These are phyloP conservation scores for Triplophysa bombifrons DNA, from an alignment of 2,797 vertebrate species.

Conservation along the genomic window DNA sequence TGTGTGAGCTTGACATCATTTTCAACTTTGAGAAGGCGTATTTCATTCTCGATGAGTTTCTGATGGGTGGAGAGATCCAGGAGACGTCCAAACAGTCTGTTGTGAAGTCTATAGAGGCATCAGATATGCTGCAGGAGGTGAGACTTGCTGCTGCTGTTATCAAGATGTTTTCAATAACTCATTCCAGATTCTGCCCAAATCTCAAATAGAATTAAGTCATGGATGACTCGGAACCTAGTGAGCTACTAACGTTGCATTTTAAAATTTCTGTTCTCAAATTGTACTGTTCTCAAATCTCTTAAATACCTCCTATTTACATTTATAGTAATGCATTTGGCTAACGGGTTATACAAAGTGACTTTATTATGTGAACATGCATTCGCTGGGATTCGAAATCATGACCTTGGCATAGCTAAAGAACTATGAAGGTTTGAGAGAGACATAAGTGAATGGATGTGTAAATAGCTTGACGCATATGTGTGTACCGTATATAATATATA, in stretches of 20 bases:
- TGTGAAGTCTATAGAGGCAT: constrained; percentile 89
- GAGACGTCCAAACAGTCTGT: constrained; percentile 94
- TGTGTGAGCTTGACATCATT: constrained; percentile 97
- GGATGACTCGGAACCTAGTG: too few species aligned
- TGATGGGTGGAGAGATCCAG: constrained; percentile 94
- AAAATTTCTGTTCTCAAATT: neutral
- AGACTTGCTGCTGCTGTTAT: constrained; percentile 51
- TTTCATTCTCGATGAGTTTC: constrained; percentile 98
- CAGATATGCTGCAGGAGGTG: constrained; percentile 98
- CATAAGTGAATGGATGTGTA: neutral
- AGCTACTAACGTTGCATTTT: too few species aligned
- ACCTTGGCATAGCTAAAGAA: neutral
- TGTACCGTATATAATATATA: neutral
- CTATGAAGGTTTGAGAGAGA: neutral
- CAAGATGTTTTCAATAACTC: neutral
- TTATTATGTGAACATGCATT: neutral
- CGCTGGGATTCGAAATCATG: neutral
- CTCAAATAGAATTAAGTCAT: too few species aligned
- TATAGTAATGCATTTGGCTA: neutral
- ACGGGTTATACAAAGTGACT: neutral
- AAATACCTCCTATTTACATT: neutral
- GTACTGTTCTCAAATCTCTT: neutral
- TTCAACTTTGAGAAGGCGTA: constrained; percentile 99
- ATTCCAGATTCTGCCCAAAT: too few species aligned
- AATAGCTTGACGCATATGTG: neutral